A percentile compares a stretch with the other conserved stretches of the same genome.
These are phyloP conservation scores for Macaria liturata DNA, from an alignment of 2,888 invertebrate genomes.

Conservation along the genomic window DNA sequence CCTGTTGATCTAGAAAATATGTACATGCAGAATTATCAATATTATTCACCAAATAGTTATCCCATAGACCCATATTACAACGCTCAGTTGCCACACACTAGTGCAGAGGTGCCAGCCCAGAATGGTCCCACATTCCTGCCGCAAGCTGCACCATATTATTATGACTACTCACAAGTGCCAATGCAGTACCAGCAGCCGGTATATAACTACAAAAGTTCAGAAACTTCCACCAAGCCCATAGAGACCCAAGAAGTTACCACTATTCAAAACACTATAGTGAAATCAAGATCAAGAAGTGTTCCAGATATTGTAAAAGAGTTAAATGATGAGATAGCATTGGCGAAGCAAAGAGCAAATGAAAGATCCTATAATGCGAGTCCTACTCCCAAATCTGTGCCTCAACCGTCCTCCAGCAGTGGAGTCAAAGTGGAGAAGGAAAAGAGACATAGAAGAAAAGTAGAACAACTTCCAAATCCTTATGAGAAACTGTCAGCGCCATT, in stretches of 20 bases:
- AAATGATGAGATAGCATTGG: constrained; percentile 84
- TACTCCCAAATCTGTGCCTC: constrained; percentile 56
- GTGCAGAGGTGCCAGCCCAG: constrained; percentile 37
- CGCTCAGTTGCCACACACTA: constrained; percentile 52
- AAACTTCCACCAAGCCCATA: constrained; percentile 9
- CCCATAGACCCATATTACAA: constrained; percentile 56
- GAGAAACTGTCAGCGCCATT: constrained; percentile 74
- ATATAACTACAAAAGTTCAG: constrained; percentile 30
- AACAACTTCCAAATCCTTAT: constrained; percentile 67
- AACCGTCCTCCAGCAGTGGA: constrained; percentile 48
- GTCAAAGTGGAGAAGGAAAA: constrained; percentile 46
- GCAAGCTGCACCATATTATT: constrained; percentile 62
- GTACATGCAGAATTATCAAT: constrained; percentile 72
- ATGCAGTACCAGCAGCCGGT: constrained; percentile 49
- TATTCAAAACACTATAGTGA: constrained; percentile 51
- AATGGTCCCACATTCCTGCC: constrained; percentile 63
- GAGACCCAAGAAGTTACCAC: constrained; percentile 37
- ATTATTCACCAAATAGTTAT: constrained; percentile 64
- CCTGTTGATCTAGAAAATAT: constrained; percentile 59
- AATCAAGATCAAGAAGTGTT: constrained; percentile 85
- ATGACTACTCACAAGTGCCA: constrained; percentile 59
- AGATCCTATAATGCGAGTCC: constrained; percentile 81
- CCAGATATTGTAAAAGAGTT: constrained; percentile 90
- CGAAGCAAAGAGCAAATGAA: constrained; percentile 75
- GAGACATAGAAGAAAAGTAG: constrained; percentile 54